Base-by-base conservation (phyloP, 2,797 vertebrate genomes). In the Kryptolebias ocellatus region DNA sequence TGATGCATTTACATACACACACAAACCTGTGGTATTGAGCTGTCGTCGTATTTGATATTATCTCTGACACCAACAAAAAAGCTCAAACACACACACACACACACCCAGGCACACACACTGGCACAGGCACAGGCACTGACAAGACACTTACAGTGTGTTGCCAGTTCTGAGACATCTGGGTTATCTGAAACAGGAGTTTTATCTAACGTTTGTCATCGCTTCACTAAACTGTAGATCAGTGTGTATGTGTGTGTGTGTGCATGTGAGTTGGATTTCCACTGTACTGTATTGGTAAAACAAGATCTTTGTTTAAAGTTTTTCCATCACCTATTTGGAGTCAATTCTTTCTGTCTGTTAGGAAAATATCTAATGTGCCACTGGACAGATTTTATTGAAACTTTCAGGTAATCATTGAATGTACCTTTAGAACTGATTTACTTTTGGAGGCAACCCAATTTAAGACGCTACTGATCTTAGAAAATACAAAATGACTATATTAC, bases 141-240 rank as follows among this genome's bases (percentile, higher is more conserved):
- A 57, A 64, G 54, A 68, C 75, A 62, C 70, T 70, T 66, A 59
- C n/a, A 78, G 68, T 66, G 39, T 5, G 59, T 47, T 61, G 66
- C 12, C 71, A 60, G 47, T 83, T 80, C 70, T 54, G 70, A 83
- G 74, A 53, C 73, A 76, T 75, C 70, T 64, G 53, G 72, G 76
- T 84, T 89, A 86, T 88, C 83, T 64, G 29, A 66, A 81, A 64
- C 63, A 56, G 39, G 17, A 60, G 70, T 70, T 79, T 79, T 72
- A 83, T 86, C 75, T 81, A 2, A 0, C 53, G 51, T 69, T 63
- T 70, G 68, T 89, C 72, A 69, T 69, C 72, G 53, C 57, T 60
- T 68, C 49, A 29, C 57, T 69, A 34, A 69, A 59, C 65, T 24
- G 24, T 45, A 20, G 12, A 17, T 59, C 57, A 11, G 37, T 10